These are phyloP conservation scores for Achatina immaculata DNA, from an alignment of 1,140 invertebrate genomes.

Conservation along the genomic window DNA sequence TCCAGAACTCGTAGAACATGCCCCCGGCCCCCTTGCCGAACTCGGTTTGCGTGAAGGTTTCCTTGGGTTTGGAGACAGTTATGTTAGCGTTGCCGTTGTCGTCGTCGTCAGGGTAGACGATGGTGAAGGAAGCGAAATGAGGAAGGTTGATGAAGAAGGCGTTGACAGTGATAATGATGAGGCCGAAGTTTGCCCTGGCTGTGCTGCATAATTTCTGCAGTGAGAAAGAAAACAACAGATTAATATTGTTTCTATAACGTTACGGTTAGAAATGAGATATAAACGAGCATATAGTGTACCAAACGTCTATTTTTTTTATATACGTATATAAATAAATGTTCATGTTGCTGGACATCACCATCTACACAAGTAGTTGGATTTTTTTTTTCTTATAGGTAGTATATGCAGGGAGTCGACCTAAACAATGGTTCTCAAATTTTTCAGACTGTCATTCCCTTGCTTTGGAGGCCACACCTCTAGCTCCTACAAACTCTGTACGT, in stretches of 20 bases:
- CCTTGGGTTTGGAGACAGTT: background rate
- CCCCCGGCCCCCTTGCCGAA: constrained; percentile 51
- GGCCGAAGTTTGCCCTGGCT: constrained; percentile 48
- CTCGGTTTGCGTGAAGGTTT: constrained; percentile 44
- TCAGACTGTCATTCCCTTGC: too few relatives aligned
- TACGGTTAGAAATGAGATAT: background rate
- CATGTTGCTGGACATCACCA: background rate
- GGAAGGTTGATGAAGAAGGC: constrained; percentile 55
- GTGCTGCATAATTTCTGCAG: constrained; percentile 55
- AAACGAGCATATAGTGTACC: background rate
- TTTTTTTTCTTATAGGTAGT: background rate
- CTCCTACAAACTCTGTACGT: too few relatives aligned
- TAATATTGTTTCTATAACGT: background rate
- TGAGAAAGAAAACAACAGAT: background rate
- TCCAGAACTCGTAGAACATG: constrained; percentile 60
- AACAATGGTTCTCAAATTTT: too few relatives aligned
- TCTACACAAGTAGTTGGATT: background rate
- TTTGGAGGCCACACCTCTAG: too few relatives aligned
- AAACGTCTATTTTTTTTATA: background rate
- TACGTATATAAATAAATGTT: background rate
- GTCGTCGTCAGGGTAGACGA: constrained; percentile 23
- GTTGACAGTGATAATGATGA: constrained; percentile 49
- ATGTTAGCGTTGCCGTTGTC: background rate
- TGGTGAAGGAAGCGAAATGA: constrained; percentile 53
- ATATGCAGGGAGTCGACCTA: background rate